Percentiles rank a stretch among this genome's conserved stretches.
Evolutionary conservation across 2,797 vertebrate species (phyloP).

Genomic region (Tachyglossus aculeatus): DNA sequence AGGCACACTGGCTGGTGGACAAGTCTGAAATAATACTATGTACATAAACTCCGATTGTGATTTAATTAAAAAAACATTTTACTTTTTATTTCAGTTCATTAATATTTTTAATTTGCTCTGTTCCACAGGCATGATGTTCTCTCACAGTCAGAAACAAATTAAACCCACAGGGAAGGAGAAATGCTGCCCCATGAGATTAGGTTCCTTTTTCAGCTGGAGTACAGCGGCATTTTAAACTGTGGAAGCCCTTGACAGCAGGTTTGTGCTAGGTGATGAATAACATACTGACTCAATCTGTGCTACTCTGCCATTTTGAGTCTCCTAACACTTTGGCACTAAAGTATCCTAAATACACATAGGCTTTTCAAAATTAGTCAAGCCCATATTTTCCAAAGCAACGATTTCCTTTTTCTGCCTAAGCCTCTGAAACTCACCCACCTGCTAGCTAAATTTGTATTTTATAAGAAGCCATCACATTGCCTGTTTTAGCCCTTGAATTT

Average conservation of each 20-base stretch:
- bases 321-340: background rate
- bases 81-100: slow-evolving; percentile 55
- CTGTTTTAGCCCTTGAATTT: background rate
- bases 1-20: slow-evolving; percentile 39
- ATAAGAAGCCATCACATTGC: background rate
- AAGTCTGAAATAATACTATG: slow-evolving; percentile 43
- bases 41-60: slow-evolving; percentile 43
- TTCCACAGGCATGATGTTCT: slow-evolving; percentile 45
- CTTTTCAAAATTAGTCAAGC: background rate
- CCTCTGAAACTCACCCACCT: background rate
- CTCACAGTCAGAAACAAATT: slow-evolving; percentile 50
- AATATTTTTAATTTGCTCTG: slow-evolving; percentile 60
- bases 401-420: background rate
- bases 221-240: slow-evolving; percentile 2
- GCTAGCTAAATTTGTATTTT: background rate
- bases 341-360: background rate
- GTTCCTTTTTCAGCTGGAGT: slow-evolving; percentile 16
- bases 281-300: background rate
- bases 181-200: slow-evolving; percentile 1
- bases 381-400: background rate
- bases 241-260: background rate
- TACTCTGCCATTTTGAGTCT: background rate
- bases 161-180: slow-evolving; percentile 46
- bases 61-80: slow-evolving; percentile 41
- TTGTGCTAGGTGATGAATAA: background rate